Evolutionary conservation across 2,113 vertebrate genomes (phyloP).

Genomic region (Microcebus jonahi): DNA sequence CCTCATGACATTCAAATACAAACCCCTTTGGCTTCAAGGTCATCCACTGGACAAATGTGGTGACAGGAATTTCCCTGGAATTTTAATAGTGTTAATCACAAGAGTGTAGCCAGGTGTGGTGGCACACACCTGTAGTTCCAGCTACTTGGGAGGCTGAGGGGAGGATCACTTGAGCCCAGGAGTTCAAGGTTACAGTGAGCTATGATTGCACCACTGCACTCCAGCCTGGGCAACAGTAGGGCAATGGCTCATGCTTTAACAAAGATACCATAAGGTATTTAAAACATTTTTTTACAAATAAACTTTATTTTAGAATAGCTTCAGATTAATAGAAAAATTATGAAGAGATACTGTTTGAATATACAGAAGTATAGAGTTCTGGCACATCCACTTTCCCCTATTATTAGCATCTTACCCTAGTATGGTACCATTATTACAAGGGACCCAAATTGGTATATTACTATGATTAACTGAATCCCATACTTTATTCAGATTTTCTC

Average conservation of each 20-base stretch:
- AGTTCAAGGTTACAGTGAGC: no score
- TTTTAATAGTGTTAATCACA: background rate
- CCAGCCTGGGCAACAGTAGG: no score
- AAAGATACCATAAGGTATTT: background rate
- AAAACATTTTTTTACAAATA: background rate
- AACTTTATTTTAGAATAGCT: background rate
- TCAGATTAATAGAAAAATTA: background rate
- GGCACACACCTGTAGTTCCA: no score
- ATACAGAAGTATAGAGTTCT: background rate
- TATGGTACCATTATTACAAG: background rate
- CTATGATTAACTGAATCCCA: background rate
- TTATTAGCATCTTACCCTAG: background rate
- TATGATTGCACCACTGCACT: no score
- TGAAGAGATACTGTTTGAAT: background rate
- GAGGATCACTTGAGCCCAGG: no score
- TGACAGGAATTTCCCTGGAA: background rate
- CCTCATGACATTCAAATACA: background rate
- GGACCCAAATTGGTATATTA: background rate
- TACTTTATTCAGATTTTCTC: background rate
- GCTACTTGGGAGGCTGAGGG: no score
- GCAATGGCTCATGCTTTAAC: rapidly evolving
- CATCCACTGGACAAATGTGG: background rate
- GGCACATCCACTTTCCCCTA: background rate
- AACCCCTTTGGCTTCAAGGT: background rate
- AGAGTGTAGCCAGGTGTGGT: background rate